Evolutionary conservation across 1,140 invertebrate genomes (phyloP).

Genomic region (Gryllus bimaculatus): DNA sequence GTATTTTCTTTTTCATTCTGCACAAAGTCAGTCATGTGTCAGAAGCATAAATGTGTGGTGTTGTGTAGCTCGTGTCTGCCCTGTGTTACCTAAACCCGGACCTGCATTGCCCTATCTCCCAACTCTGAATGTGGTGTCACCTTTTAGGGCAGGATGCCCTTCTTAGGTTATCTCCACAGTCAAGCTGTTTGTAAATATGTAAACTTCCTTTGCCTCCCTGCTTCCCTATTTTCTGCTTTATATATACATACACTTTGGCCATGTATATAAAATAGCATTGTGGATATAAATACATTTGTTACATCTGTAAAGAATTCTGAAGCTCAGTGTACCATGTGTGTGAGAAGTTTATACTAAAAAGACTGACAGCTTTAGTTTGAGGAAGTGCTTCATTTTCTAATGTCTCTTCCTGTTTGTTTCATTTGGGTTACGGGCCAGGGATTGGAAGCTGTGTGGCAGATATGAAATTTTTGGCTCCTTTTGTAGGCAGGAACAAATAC

Average conservation of each 20-base stretch:
- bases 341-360: background rate
- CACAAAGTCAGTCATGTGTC: background rate
- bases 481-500: background rate
- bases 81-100: background rate
- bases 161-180: too few species aligned
- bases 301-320: background rate
- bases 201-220: background rate
- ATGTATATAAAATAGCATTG: too few species aligned
- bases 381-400: background rate
- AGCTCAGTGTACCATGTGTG: background rate
- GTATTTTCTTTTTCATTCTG: conserved; percentile 1
- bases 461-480: background rate
- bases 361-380: background rate
- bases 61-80: background rate
- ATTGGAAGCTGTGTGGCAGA: background rate
- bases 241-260: too few species aligned
- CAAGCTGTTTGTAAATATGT: background rate
- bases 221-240: background rate
- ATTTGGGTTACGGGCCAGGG: background rate
- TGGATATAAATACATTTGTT: background rate
- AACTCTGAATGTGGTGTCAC: background rate
- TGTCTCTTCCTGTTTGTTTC: background rate
- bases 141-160: background rate
- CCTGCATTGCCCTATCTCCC: background rate
- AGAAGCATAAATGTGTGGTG: background rate